phyloP scores from a whole-genome alignment of 2,797 vertebrate genomes.

The Oophaga sylvatica region DNA sequence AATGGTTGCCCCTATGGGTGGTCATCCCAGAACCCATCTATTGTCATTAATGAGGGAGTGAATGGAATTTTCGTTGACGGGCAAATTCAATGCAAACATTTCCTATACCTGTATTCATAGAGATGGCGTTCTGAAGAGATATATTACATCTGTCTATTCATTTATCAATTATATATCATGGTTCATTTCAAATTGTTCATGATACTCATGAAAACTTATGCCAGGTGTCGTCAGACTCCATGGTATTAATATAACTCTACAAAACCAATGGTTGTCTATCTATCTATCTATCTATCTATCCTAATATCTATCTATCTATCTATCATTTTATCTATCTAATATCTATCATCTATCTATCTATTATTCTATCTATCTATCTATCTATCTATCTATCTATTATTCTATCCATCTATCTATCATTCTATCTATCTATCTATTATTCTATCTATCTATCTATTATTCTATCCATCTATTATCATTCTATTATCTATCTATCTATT shows the following conservation, averaged over 20 bases:
- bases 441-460: background rate
- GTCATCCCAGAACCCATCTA: background rate
- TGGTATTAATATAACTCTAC: too few species aligned
- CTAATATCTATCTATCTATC: background rate
- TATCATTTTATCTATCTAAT: background rate
- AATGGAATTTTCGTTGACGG: background rate
- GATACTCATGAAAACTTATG: too few species aligned
- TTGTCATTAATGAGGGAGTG: background rate
- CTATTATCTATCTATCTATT: constrained; percentile 2
- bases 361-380: background rate
- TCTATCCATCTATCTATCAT: background rate
- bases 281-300: background rate
- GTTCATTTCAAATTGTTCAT: too few species aligned
- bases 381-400: background rate
- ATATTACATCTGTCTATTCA: background rate
- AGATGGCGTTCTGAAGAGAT: background rate
- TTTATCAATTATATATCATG: background rate
- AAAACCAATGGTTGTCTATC: background rate
- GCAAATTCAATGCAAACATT: background rate
- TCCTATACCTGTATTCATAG: background rate
- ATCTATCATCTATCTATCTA: background rate
- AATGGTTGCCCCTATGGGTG: constrained; percentile 37
- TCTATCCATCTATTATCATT: background rate
- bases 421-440: background rate
- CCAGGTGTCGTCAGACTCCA: too few species aligned